Percentiles rank a stretch among this genome's conserved stretches.
phyloP scores from a whole-genome alignment of 2,888 invertebrate species.

The Clivina fossor region DNA sequence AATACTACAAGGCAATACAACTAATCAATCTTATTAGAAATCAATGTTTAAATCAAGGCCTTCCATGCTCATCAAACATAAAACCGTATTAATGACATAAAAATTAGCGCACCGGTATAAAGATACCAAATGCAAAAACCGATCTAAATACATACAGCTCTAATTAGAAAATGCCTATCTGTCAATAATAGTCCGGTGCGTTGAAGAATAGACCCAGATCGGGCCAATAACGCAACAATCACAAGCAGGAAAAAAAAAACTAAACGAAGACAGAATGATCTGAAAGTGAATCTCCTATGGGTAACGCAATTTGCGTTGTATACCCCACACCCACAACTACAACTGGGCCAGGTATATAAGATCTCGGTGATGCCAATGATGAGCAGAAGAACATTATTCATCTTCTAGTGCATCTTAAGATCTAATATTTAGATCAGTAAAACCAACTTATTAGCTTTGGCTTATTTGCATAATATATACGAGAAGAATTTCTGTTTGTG shows the following conservation, averaged over 20 bases:
- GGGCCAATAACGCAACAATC: slow-evolving; percentile 19
- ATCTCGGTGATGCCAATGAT: slow-evolving; percentile 1
- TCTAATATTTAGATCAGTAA: too few species aligned
- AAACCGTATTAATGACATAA: too few species aligned
- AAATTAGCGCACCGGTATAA: too few species aligned
- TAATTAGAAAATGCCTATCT: slow-evolving; percentile 21
- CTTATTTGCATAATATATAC: too few species aligned
- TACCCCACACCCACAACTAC: slow-evolving; percentile 33
- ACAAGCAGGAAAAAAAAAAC: slow-evolving; percentile 11
- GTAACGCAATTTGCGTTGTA: slow-evolving; percentile 28
- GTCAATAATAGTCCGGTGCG: slow-evolving; percentile 23
- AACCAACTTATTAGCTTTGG: too few species aligned
- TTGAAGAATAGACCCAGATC: slow-evolving; percentile 4
- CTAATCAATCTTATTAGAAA: too few species aligned
- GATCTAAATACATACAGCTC: slow-evolving; percentile 6
- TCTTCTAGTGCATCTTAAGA: slow-evolving; percentile 20
- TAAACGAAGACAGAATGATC: slow-evolving; percentile 17
- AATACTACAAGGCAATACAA: too few species aligned
- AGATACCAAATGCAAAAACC: too few species aligned
- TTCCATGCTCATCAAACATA: too few species aligned
- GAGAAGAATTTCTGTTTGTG: too few species aligned
- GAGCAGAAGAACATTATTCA: slow-evolving; percentile 26
- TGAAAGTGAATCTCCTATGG: slow-evolving; percentile 26
- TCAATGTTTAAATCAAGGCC: too few species aligned
- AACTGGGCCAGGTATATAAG: slow-evolving; percentile 33